Evolutionary conservation across 1,140 invertebrate species (phyloP).

Genomic region (Manduca sexta): DNA sequence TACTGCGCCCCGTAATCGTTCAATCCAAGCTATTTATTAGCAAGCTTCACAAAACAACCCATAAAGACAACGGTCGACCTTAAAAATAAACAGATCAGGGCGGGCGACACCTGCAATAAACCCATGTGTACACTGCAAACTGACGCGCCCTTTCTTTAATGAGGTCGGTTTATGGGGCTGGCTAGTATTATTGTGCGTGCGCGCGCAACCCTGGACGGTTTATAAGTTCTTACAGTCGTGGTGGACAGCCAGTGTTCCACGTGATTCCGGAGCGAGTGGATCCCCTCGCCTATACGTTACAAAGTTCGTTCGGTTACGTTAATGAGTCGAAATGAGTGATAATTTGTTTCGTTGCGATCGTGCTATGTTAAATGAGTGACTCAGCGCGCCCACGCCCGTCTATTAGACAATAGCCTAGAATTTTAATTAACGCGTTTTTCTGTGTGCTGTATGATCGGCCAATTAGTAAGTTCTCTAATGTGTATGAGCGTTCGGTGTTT

Average conservation of each 20-base stretch:
- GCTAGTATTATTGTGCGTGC: slow-evolving; percentile 58
- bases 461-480: slow-evolving; percentile 1
- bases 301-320: slow-evolving; percentile 21
- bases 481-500: too few species aligned
- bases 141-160: slow-evolving; percentile 64
- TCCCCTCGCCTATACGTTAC: neutral
- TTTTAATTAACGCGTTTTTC: slow-evolving; percentile 48
- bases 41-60: slow-evolving; percentile 38
- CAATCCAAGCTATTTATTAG: slow-evolving; percentile 40
- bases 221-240: slow-evolving; percentile 48
- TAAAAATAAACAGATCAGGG: slow-evolving; percentile 68
- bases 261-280: slow-evolving; percentile 29
- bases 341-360: slow-evolving; percentile 39
- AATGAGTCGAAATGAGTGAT: slow-evolving; percentile 26
- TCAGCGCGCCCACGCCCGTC: slow-evolving; percentile 55
- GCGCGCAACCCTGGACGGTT: slow-evolving; percentile 55
- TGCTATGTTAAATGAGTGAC: slow-evolving; percentile 41
- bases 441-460: slow-evolving; percentile 1
- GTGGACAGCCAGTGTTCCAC: slow-evolving; percentile 42
- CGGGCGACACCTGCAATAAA: slow-evolving; percentile 55
- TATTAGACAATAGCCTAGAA: slow-evolving; percentile 59
- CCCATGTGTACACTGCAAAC: slow-evolving; percentile 46
- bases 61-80: slow-evolving; percentile 59
- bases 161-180: slow-evolving; percentile 63
- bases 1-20: slow-evolving; percentile 39